Evolutionary conservation across 1,140 invertebrate species (phyloP).

Genomic region (Nasonia vitripennis): DNA sequence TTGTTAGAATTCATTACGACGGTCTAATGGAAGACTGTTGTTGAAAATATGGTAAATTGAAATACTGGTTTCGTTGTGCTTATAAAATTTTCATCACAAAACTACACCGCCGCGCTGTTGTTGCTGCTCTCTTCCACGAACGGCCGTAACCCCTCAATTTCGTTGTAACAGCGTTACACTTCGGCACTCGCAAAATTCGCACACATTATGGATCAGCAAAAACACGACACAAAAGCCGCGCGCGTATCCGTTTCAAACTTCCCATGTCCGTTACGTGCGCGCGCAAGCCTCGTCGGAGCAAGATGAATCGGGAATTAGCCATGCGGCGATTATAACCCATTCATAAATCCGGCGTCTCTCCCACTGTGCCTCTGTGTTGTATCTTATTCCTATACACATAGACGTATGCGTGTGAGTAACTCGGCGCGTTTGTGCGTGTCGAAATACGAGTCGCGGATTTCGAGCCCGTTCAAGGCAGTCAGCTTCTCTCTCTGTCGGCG

Average conservation of each 20-base stretch:
- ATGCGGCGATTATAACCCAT: not conserved
- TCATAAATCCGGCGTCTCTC: not conserved
- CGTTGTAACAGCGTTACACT: not conserved
- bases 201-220: not conserved
- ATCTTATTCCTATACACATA: not conserved
- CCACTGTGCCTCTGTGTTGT: not conserved
- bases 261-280: not conserved
- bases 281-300: not conserved
- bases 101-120: not conserved
- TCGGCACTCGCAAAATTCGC: not conserved
- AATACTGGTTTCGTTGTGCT: not conserved
- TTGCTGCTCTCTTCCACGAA: not conserved
- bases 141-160: not conserved
- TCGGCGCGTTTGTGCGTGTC: not conserved
- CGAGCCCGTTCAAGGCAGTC: constrained; percentile 3
- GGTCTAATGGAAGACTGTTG: not conserved
- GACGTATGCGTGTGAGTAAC: not conserved
- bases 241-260: not conserved
- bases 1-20: not conserved
- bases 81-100: not conserved
- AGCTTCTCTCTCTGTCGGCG: not conserved
- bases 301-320: constrained; percentile 1
- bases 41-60: not conserved
- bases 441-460: constrained; percentile 7
- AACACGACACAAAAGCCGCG: not conserved